phyloP scores from a whole-genome alignment of 2,113 vertebrate genomes.

The Acanthisitta chloris region DNA sequence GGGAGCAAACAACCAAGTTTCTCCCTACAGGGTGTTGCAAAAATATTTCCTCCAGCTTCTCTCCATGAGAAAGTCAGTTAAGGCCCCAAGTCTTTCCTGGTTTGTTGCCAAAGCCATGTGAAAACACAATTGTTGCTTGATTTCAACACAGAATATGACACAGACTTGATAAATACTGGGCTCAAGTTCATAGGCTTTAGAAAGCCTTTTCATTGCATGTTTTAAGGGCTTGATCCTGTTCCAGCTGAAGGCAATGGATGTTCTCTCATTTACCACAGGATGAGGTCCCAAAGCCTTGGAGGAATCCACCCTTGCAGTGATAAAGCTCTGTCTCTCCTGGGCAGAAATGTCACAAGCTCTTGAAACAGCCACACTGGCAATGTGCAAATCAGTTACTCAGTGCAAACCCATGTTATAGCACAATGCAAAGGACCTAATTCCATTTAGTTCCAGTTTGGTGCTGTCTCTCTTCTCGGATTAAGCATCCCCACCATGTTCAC shows the following conservation, averaged over 20 bases:
- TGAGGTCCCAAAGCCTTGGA: background rate
- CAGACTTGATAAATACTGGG: constrained; percentile 32
- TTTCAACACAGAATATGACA: constrained; percentile 49
- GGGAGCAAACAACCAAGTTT: background rate
- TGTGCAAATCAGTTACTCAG: background rate
- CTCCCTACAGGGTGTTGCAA: background rate
- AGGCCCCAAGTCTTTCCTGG: background rate
- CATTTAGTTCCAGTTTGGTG: background rate
- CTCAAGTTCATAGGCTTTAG: constrained; percentile 49
- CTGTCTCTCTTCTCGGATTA: background rate
- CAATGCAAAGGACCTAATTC: background rate
- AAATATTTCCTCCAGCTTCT: constrained; percentile 22
- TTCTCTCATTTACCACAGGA: background rate
- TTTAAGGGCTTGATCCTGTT: constrained; percentile 41
- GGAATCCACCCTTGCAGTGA: background rate
- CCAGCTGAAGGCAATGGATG: constrained; percentile 39
- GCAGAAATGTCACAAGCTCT: background rate
- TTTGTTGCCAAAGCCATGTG: constrained; percentile 32
- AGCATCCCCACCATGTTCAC: background rate
- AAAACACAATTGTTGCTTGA: constrained; percentile 50
- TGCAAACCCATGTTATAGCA: background rate
- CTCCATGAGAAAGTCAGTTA: constrained; percentile 32
- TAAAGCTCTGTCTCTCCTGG: background rate
- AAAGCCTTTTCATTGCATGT: background rate
- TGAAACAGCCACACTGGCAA: background rate